phyloP scores from a whole-genome alignment of 2,113 vertebrate genomes.

The Callionymus lyra region DNA sequence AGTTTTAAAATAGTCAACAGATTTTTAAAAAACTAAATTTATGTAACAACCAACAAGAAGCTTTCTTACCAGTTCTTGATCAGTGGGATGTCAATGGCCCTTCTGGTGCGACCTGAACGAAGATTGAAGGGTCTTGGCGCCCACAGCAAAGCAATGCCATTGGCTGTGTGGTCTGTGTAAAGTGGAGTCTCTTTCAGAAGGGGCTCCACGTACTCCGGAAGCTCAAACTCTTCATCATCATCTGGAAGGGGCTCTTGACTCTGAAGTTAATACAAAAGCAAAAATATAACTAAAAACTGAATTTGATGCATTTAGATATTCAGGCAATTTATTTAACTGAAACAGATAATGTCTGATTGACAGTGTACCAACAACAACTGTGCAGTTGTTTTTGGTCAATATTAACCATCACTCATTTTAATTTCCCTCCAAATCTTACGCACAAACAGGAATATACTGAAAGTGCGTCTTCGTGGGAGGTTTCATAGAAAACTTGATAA shows the following conservation, averaged over 20 bases:
- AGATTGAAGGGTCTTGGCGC: constrained; percentile 93
- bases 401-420: constrained; percentile 30
- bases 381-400: constrained; percentile 28
- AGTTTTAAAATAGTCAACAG: background rate
- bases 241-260: constrained; percentile 94
- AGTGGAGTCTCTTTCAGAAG: constrained; percentile 95
- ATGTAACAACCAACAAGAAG: background rate
- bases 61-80: constrained; percentile 90
- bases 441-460: constrained; percentile 46
- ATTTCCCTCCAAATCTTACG: constrained; percentile 49
- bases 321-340: too few relatives aligned
- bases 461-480: constrained; percentile 54
- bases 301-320: too few relatives aligned
- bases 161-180: constrained; percentile 95
- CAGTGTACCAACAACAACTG: constrained; percentile 16
- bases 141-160: constrained; percentile 96
- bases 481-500: background rate
- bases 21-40: background rate
- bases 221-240: constrained; percentile 96
- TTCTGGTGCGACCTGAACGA: constrained; percentile 88
- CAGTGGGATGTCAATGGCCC: constrained; percentile 92
- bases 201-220: constrained; percentile 92
- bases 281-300: background rate
- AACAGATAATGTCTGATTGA: constrained; percentile 23
- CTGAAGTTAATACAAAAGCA: constrained; percentile 42